These are phyloP conservation scores for Epizoanthus ramosus DNA, from an alignment of 92 coral and sea anemone species.

Conservation along the genomic window DNA sequence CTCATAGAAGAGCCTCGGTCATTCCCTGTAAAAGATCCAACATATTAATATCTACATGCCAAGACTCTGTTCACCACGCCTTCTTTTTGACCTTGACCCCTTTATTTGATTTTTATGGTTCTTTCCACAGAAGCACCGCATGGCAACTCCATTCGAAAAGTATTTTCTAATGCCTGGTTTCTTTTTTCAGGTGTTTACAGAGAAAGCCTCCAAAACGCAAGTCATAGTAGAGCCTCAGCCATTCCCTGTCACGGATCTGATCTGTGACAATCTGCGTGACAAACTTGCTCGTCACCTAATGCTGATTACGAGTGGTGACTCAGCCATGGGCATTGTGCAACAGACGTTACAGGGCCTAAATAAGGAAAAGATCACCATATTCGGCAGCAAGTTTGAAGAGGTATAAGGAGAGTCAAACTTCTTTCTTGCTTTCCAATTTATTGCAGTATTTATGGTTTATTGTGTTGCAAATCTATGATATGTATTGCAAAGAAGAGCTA, in stretches of 20 bases:
- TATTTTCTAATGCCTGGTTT: too few relatives aligned
- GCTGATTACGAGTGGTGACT: slow-evolving; percentile 53
- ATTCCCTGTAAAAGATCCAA: too few relatives aligned
- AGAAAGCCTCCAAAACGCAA: slow-evolving; percentile 15
- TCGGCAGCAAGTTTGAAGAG: slow-evolving; percentile 56
- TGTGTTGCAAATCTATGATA: too few relatives aligned
- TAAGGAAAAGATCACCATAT: slow-evolving; percentile 46
- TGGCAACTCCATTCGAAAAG: too few relatives aligned
- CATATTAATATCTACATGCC: too few relatives aligned
- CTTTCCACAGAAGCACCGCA: too few relatives aligned
- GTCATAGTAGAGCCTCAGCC: slow-evolving; percentile 21
- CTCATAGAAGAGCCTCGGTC: too few relatives aligned
- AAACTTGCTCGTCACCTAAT: slow-evolving; percentile 48
- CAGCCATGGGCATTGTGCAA: slow-evolving; percentile 45
- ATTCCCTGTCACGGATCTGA: slow-evolving; percentile 50
- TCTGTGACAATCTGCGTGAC: slow-evolving; percentile 46
- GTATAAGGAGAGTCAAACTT: not conserved
- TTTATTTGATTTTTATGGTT: too few relatives aligned
- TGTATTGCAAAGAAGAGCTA: too few relatives aligned
- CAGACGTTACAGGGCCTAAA: slow-evolving; percentile 15
- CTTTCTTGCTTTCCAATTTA: not conserved
- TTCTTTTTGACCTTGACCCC: too few relatives aligned
- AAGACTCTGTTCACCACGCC: too few relatives aligned
- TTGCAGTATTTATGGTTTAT: too few relatives aligned
- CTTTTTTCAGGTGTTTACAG: not conserved